phyloP scores from a whole-genome alignment of 1,140 invertebrate genomes.

The Conus ventricosus region DNA sequence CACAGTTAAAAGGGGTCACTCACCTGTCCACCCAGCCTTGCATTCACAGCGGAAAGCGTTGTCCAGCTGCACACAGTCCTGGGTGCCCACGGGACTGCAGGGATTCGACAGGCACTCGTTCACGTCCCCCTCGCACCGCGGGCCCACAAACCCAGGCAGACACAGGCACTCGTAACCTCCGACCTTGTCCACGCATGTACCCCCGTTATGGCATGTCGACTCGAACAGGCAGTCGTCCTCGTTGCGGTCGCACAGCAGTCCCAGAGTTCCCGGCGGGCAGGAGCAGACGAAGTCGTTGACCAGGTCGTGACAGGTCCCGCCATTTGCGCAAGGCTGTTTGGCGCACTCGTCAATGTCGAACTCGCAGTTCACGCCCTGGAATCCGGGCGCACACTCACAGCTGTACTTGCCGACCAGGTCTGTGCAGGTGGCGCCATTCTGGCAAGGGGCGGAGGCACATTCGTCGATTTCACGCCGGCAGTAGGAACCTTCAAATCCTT shows the following conservation, averaged over 20 bases:
- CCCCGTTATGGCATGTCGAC: constrained; percentile 84
- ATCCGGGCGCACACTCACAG: constrained; percentile 77
- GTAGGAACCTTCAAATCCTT: constrained; percentile 83
- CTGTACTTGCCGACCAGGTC: constrained; percentile 94
- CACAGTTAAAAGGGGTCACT: neutral
- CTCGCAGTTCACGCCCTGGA: constrained; percentile 82
- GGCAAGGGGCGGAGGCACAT: constrained; percentile 88
- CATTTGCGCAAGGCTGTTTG: constrained; percentile 88
- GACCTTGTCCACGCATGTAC: constrained; percentile 77
- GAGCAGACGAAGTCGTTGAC: constrained; percentile 82
- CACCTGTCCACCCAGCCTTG: constrained; percentile 73
- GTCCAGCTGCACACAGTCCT: constrained; percentile 86
- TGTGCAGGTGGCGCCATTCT: constrained; percentile 94
- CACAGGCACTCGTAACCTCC: constrained; percentile 88
- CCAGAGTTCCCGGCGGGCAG: constrained; percentile 79
- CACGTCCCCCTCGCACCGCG: constrained; percentile 92
- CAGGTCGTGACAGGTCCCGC: constrained; percentile 84
- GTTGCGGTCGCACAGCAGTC: constrained; percentile 79
- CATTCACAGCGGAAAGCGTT: constrained; percentile 97
- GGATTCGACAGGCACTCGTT: constrained; percentile 88
- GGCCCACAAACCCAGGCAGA: constrained; percentile 90
- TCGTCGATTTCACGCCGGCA: constrained; percentile 95
- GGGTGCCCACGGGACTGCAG: constrained; percentile 81
- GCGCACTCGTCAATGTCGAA: constrained; percentile 87
- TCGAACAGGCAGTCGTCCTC: constrained; percentile 73